Conservation (phyloP, 2,888 invertebrate genomes). For the Ptilodon capucinus region DNA sequence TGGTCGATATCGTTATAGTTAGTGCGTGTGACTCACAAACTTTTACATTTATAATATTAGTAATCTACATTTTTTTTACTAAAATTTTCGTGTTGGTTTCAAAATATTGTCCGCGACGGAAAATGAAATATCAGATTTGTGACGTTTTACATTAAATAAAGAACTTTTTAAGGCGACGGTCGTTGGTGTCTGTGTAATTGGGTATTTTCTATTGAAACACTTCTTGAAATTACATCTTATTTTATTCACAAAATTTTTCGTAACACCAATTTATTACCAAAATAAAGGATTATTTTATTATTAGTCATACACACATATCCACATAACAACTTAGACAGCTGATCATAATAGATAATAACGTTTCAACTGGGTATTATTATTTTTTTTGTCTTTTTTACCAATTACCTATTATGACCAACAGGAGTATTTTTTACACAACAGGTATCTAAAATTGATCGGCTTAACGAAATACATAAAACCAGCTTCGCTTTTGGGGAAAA, state of each 20-base stretch:
- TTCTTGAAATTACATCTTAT: constrained; percentile 76
- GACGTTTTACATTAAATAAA: not conserved
- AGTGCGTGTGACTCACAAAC: too few relatives aligned
- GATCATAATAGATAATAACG: constrained; percentile 55
- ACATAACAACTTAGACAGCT: constrained; percentile 69
- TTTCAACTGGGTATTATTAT: constrained; percentile 31
- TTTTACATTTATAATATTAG: too few relatives aligned
- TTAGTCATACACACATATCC: constrained; percentile 77
- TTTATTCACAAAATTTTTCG: constrained; percentile 79
- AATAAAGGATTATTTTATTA: constrained; percentile 78
- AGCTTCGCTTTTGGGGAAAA: constrained; percentile 56
- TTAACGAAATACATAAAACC: constrained; percentile 50
- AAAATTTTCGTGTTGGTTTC: constrained; percentile 40
- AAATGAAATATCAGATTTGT: constrained; percentile 43
- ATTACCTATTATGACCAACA: constrained; percentile 58
- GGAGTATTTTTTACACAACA: constrained; percentile 69
- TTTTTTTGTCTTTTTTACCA: constrained; percentile 40
- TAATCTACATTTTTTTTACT: too few relatives aligned
- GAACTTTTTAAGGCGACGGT: not conserved
- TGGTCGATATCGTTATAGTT: too few relatives aligned
- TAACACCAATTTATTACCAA: constrained; percentile 82
- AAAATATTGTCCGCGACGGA: constrained; percentile 68
- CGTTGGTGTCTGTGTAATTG: not conserved
- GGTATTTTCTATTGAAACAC: constrained; percentile 18
- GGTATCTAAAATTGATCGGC: constrained; percentile 38